A percentile compares a stretch with the other conserved stretches of the same genome.
These are phyloP conservation scores for Brachirus orientalis DNA, from an alignment of 2,113 vertebrate genomes.

Conservation along the genomic window DNA sequence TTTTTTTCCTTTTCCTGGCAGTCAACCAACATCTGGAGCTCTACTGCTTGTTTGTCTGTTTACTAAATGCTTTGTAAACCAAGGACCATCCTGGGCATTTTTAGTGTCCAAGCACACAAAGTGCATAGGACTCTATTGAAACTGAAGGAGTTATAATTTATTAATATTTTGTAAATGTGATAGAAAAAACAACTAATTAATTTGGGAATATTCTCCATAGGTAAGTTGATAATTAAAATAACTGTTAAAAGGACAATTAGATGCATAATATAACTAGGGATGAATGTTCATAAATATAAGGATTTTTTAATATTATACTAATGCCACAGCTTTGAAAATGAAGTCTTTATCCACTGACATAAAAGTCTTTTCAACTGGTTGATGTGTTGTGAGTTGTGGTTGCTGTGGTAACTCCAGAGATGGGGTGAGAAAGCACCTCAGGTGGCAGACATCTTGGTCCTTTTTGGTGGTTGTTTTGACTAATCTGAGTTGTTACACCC, in stretches of 20 bases:
- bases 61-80: background rate
- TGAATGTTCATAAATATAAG: no score
- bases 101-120: background rate
- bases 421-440: conserved; percentile 21
- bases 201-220: no score
- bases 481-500: conserved; percentile 19
- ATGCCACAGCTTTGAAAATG: background rate
- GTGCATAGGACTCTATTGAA: no score
- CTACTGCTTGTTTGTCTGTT: background rate
- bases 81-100: background rate
- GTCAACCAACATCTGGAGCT: conserved; percentile 1
- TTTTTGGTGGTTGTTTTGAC: conserved; percentile 33
- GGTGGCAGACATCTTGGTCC: conserved; percentile 20
- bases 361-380: background rate
- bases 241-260: no score
- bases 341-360: background rate
- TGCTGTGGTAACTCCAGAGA: background rate
- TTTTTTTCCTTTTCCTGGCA: conserved; percentile 10
- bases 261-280: no score
- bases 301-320: background rate
- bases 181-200: no score
- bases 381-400: conserved; percentile 12
- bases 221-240: no score
- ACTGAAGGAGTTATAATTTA: no score
- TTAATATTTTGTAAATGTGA: no score